Base-by-base conservation (phyloP, 1,140 invertebrate species). In the Brachionus manjavacas region DNA sequence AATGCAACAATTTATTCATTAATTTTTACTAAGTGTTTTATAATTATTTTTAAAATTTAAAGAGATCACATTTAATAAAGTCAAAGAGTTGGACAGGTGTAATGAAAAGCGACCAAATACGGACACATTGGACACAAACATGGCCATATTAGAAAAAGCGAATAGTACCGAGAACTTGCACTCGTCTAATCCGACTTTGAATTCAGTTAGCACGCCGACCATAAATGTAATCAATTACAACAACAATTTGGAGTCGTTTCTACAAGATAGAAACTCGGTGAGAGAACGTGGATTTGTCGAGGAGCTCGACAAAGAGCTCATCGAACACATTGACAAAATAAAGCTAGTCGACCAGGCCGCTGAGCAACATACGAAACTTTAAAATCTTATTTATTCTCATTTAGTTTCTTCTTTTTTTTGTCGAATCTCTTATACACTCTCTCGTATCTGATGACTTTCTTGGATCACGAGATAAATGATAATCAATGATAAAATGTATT, bases 171-270 rank as follows among this genome's bases (percentile, higher is more conserved):
- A 60, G 25, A 81, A 81, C 23, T 60, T 64, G 12, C 35, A 68
- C 39, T 68, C n/a, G 49, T 23, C 23, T 41, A 81, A 46, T 43
- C 41, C 64, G 23, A 68, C 14, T 25, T 11, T 64, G 23, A 46
- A 60, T 41, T 43, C 20, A 23, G 41, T 43, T 23, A 81, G 60
- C n/a, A 81, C 49, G 7, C 79, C 79, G 39, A 60, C 64, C 16
- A 81, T 81, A 60, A 60, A 81, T 43, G 52, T 81, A 23, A 64
- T 81, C 8, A 81, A 81, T 41, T 81, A 81, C 52, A 81, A 81
- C 79, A 81, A 81, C 52, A 81, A 81, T 68, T 41, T 64, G 25
- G 79, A 81, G 41, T 72, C 68, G 68, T 72, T 72, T 72, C 35
- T 72, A 72, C 31, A 72, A 20, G 68, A 41, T 39, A 41, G 68